Percentiles rank a stretch among this genome's conserved stretches.
These are phyloP conservation scores for Sebastes oblongus DNA, from an alignment of 2,797 vertebrate genomes.

Conservation along the genomic window DNA sequence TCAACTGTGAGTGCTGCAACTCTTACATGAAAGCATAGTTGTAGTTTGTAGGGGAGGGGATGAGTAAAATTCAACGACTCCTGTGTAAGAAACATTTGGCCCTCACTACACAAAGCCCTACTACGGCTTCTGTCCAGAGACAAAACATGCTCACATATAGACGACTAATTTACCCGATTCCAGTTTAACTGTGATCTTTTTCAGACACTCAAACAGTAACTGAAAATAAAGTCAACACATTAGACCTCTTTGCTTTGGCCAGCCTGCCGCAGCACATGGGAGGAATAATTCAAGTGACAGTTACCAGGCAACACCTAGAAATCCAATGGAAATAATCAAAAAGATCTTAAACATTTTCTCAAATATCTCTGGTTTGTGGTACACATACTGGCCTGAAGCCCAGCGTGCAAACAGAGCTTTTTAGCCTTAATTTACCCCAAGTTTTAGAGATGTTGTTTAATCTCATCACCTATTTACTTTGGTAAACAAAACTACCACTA, in stretches of 20 bases:
- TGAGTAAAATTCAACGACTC: slow-evolving; percentile 26
- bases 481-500: slow-evolving; percentile 19
- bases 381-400: background rate
- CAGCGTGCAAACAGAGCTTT: background rate
- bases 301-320: slow-evolving; percentile 41
- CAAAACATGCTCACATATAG: slow-evolving; percentile 8
- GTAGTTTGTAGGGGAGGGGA: background rate
- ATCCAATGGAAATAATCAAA: slow-evolving; percentile 47
- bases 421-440: background rate
- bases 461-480: slow-evolving; percentile 40
- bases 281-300: slow-evolving; percentile 42
- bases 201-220: slow-evolving; percentile 22
- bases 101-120: background rate
- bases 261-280: background rate
- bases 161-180: slow-evolving; percentile 37
- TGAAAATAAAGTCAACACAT: slow-evolving; percentile 41
- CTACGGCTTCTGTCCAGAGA: slow-evolving; percentile 18
- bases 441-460: slow-evolving; percentile 23
- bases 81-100: background rate
- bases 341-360: slow-evolving; percentile 25
- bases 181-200: slow-evolving; percentile 15
- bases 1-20: slow-evolving; percentile 15
- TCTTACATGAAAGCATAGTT: slow-evolving; percentile 24
- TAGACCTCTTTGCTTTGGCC: slow-evolving; percentile 37
- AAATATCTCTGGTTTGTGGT: slow-evolving; percentile 12